A percentile compares a stretch with the other conserved stretches of the same genome.
phyloP scores from a whole-genome alignment of 2,113 vertebrate species.

The Emydura subglobosa region DNA sequence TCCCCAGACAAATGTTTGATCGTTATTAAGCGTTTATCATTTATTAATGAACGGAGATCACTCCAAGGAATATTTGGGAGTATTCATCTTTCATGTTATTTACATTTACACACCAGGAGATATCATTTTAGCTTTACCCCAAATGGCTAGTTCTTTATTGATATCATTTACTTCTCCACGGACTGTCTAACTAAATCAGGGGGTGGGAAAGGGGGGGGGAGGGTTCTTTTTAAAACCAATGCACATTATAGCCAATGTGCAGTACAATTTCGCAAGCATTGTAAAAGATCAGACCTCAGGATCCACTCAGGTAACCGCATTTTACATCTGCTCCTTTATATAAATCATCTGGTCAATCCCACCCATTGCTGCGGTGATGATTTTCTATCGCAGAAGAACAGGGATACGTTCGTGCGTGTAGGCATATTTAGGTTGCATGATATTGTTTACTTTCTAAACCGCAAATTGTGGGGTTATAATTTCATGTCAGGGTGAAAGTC shows the following conservation, averaged over 20 bases:
- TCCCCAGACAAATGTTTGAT: slow-evolving; percentile 20
- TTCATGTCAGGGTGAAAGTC: neutral
- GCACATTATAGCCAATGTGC: neutral
- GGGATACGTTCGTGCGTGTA: neutral
- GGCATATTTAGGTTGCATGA: neutral
- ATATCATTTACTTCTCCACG: neutral
- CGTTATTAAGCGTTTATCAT: neutral
- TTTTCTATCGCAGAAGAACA: neutral
- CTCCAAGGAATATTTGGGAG: neutral
- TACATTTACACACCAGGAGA: neutral
- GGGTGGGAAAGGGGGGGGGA: no score
- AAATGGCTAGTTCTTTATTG: neutral
- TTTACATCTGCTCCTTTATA: neutral
- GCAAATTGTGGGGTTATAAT: neutral
- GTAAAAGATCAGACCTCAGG: neutral
- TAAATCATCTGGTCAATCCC: neutral
- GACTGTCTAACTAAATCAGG: neutral
- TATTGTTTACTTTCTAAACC: neutral
- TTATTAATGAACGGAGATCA: slow-evolving; percentile 29
- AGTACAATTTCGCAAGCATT: neutral
- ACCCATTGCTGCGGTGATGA: neutral
- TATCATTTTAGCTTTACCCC: no score
- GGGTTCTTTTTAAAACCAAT: neutral
- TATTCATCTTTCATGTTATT: neutral
- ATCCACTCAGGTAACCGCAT: neutral